Percentiles rank a stretch among this genome's conserved stretches.
Conservation (phyloP, 2,888 invertebrate genomes). For the Erebia epiphron region DNA sequence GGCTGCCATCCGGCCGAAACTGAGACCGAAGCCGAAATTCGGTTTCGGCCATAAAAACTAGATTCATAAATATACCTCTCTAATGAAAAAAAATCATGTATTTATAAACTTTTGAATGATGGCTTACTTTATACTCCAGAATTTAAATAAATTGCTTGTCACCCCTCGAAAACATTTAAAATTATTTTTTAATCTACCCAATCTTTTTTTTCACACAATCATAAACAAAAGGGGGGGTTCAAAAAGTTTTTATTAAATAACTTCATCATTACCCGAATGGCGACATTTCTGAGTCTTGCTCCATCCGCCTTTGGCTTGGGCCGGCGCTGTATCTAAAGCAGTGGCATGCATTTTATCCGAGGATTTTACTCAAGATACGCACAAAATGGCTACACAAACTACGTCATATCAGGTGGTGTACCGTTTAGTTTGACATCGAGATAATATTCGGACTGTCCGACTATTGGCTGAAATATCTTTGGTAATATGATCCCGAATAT, state of each 20-base stretch:
- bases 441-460: too few relatives aligned
- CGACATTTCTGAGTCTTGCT: slow-evolving; percentile 10
- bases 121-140: not conserved
- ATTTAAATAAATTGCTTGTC: slow-evolving; percentile 10
- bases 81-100: too few relatives aligned
- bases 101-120: not conserved
- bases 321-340: slow-evolving; percentile 15
- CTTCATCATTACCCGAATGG: slow-evolving; percentile 13
- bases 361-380: slow-evolving; percentile 12
- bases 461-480: too few relatives aligned
- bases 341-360: slow-evolving; percentile 15
- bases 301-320: slow-evolving; percentile 9
- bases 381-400: not conserved
- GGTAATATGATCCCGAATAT: too few relatives aligned
- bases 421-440: too few relatives aligned
- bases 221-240: not conserved
- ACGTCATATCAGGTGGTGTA: too few relatives aligned
- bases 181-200: not conserved
- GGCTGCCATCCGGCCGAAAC: too few relatives aligned
- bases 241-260: slow-evolving; percentile 10
- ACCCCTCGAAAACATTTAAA: not conserved
- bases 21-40: too few relatives aligned
- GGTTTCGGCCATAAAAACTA: too few relatives aligned
- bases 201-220: not conserved
- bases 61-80: too few relatives aligned